Evolutionary conservation across 2,888 invertebrate genomes (phyloP).

Genomic region (Auanema freiburgensis): DNA sequence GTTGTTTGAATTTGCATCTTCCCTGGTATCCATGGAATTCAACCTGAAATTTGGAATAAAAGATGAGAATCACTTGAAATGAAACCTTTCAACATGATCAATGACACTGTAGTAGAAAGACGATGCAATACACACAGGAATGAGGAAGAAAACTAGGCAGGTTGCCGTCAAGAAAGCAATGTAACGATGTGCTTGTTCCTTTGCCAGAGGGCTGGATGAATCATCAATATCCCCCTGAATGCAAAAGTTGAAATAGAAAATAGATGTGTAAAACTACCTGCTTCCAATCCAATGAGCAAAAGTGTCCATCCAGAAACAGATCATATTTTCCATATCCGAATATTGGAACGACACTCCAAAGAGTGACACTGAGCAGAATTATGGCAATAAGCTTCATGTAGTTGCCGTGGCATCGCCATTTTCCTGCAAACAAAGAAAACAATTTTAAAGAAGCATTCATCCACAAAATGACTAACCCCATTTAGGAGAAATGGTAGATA

Average conservation of each 20-base stretch:
- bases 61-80: conserved; percentile 2
- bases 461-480: conserved; percentile 30
- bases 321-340: conserved; percentile 47
- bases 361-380: conserved; percentile 21
- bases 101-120: conserved; percentile 48
- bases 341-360: conserved; percentile 42
- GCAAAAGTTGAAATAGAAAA: neutral
- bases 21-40: conserved; percentile 32
- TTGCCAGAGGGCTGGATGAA: conserved; percentile 13
- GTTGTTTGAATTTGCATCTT: conserved; percentile 18
- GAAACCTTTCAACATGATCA: conserved; percentile 44
- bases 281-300: conserved; percentile 51
- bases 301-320: conserved; percentile 36
- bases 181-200: conserved; percentile 37
- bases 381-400: conserved; percentile 39
- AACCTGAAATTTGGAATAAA: conserved; percentile 18
- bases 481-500: conserved; percentile 46
- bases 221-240: conserved; percentile 36
- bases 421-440: conserved; percentile 21
- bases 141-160: conserved; percentile 50
- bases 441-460: neutral
- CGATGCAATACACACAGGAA: conserved; percentile 49
- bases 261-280: conserved; percentile 20
- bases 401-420: conserved; percentile 41
- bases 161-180: conserved; percentile 50